Percentiles rank a stretch among this genome's conserved stretches.
Evolutionary conservation across 2,888 invertebrate genomes (phyloP).

Genomic region (Diaprepes abbreviatus): DNA sequence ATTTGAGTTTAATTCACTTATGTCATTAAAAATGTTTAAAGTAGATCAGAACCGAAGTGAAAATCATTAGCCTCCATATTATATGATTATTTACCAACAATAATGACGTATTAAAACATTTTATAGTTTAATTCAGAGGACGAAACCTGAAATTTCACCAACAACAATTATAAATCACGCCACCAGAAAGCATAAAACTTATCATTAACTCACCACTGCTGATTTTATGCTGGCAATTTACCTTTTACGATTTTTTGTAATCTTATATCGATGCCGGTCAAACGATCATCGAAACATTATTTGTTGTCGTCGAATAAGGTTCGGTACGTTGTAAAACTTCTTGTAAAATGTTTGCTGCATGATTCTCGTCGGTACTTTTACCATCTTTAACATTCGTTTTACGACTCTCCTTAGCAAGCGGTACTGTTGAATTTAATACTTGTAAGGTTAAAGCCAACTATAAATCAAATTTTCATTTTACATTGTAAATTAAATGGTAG

Average conservation of each 20-base stretch:
- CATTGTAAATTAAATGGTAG: constrained; percentile 38
- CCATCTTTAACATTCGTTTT: constrained; percentile 44
- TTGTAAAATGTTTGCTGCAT: constrained; percentile 46
- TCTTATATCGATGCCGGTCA: constrained; percentile 35
- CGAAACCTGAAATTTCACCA: no score
- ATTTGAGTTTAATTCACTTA: no score
- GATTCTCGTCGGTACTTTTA: constrained; percentile 48
- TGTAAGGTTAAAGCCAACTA: constrained; percentile 49
- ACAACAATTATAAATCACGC: constrained; percentile 24
- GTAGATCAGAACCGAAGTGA: no score
- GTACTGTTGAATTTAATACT: constrained; percentile 50
- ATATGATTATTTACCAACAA: no score
- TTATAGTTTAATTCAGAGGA: no score
- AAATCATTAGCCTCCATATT: no score
- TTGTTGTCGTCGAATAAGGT: constrained; percentile 47
- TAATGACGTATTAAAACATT: no score
- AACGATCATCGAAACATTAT: constrained; percentile 42
- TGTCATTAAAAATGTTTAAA: no score
- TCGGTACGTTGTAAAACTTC: constrained; percentile 47
- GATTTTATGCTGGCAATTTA: constrained; percentile 35
- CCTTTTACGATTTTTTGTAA: constrained; percentile 42
- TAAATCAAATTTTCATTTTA: constrained; percentile 48
- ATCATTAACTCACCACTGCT: constrained; percentile 42
- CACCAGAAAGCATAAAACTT: constrained; percentile 34
- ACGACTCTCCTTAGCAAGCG: constrained; percentile 47